Evolutionary conservation across 2,888 invertebrate species (phyloP).

Genomic region (Drepanosiphum platanoidis): DNA sequence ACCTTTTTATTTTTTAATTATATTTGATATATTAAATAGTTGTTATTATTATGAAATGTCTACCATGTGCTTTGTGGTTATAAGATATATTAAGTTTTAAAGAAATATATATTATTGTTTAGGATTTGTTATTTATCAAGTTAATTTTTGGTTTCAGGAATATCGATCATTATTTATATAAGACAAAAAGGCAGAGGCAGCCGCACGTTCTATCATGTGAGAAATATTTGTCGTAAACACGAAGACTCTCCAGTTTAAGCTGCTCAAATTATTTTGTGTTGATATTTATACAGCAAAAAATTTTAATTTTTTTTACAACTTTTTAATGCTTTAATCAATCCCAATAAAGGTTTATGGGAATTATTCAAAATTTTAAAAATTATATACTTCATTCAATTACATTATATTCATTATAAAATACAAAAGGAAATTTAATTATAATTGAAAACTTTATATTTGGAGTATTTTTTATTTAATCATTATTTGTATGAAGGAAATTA

Average conservation of each 20-base stretch:
- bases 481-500: no score
- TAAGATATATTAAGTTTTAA: no score
- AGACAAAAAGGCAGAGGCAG: not conserved
- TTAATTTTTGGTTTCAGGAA: not conserved
- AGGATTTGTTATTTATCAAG: not conserved
- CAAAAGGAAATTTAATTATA: not conserved
- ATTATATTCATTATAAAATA: not conserved
- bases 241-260: conserved; percentile 8
- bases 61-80: no score
- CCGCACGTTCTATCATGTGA: not conserved
- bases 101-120: not conserved
- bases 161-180: not conserved
- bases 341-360: not conserved
- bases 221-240: not conserved
- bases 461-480: not conserved
- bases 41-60: no score
- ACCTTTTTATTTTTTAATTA: no score
- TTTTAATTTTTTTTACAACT: not conserved
- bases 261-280: not conserved
- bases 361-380: not conserved
- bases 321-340: not conserved
- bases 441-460: not conserved
- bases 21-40: no score
- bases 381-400: no score
- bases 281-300: not conserved